Base-by-base conservation (phyloP, 2,888 invertebrate species). In the Epinotia brunnichana region DNA sequence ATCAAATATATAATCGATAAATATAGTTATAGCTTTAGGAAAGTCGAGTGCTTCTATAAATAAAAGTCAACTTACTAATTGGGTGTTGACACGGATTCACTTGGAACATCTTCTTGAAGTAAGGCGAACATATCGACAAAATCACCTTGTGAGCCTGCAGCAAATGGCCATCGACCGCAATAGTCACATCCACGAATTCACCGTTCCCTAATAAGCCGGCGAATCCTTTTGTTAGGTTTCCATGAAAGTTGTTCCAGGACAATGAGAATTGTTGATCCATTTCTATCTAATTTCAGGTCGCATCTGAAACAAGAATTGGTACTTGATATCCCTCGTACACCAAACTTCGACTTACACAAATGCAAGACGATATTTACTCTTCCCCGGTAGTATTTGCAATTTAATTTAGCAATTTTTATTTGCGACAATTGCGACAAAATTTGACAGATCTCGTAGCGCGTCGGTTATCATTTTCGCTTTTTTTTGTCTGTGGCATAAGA, bases 181-280 rank as follows among this genome's bases (percentile, higher is more conserved):
- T 90, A 74, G 95, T 95, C 68, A 95, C 95, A 85, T 95, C 95
- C 39, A 95, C 95, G 75, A 95, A 93, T 82, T 94, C 94, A 79
- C 94, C 93, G 82, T 94, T 94, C 77, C 94, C 94, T 75, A 95
- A 86, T 82, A 95, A 88, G 82, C 94, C 93, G 86, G 94, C 94
- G 81, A 96, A 95, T 74, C 95, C 95, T 83, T 94, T 94, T 79
- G 95, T 94, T 81, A 96, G 92, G 85, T 95, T 96, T 76, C 95
- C 95, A 88, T 95, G 95, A 93, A 95, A 95, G 90, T 95, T 95
- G 85, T 95, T 95, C 96, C 96, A 96, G 85, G 95, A 95, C 87
- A 96, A 92, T 85, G 95, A 95, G 85, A 95, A 95, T 88, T 95
- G 95, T 89, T 95, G 95, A 86, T 94, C 94, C 93, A 94, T 94